These are phyloP conservation scores for Rhegmatorhina hoffmannsi DNA, from an alignment of 2,113 vertebrate genomes.

Conservation along the genomic window DNA sequence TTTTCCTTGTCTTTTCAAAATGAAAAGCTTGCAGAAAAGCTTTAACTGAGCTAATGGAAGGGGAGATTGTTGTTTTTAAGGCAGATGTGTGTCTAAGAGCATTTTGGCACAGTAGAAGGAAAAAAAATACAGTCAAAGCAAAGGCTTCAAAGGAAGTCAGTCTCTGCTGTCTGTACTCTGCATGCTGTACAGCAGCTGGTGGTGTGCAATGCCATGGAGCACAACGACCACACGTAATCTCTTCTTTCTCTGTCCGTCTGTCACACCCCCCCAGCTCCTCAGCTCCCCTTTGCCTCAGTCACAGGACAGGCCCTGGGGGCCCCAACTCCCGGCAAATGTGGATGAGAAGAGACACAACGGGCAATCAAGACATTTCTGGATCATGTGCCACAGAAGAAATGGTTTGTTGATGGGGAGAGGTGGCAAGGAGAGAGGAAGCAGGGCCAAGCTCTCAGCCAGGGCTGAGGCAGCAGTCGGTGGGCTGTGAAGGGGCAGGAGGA, in stretches of 20 bases:
- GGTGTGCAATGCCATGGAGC: background rate
- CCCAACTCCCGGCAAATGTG: background rate
- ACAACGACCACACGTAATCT: background rate
- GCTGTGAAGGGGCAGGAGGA: rapidly evolving
- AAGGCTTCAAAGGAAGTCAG: slow-evolving; percentile 26
- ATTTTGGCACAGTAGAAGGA: slow-evolving; percentile 31
- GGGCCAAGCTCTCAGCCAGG: background rate
- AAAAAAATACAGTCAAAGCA: slow-evolving; percentile 7
- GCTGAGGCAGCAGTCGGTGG: background rate
- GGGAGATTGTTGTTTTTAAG: slow-evolving; percentile 46
- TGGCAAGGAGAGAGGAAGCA: background rate
- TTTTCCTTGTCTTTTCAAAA: slow-evolving; percentile 53
- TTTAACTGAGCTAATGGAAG: slow-evolving; percentile 51
- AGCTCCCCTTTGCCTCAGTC: background rate
- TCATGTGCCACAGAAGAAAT: background rate
- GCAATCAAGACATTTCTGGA: background rate
- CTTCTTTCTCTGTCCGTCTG: background rate
- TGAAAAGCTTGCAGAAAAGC: slow-evolving; percentile 44
- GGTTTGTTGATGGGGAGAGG: background rate
- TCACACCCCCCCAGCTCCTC: background rate
- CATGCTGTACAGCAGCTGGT: background rate
- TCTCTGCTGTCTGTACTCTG: background rate
- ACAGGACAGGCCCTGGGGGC: background rate
- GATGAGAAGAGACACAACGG: background rate
- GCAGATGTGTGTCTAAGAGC: slow-evolving; percentile 45